Base-by-base conservation (phyloP, 2,113 vertebrate genomes). In the Calyptommatus sinebrachiatus region DNA sequence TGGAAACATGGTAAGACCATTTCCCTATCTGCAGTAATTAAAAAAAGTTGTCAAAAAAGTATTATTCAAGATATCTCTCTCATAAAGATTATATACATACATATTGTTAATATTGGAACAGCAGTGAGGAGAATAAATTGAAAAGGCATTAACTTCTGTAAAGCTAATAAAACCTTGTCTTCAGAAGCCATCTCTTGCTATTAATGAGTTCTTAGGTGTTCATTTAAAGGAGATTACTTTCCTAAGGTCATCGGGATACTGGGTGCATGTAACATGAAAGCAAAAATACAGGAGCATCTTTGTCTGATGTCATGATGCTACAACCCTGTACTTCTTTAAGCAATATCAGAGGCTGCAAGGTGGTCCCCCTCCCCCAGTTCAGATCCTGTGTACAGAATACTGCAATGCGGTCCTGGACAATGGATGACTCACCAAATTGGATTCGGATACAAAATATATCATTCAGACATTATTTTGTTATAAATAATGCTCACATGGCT, bases 151-250 rank as follows among this genome's bases (percentile, higher is more conserved):
- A 78, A 79, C 66, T 90, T 85, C 79, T 74, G 57, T 68, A 90
- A 90, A 93, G 62, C 73, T 84, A 91, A 92, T 88, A 89, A 91
- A 86, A 87, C 46, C 86, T 74, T 73, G n/a, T 80, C 26, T 57
- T 88, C 68, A 78, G 79, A 85, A 90, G 73, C 75, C 31, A 77
- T 82, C 86, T 83, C 81, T 68, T 82, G 80, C 61, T 76, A 80
- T 72, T 65, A 91, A 89, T 89, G 84, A 82, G 41, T 83, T 89
- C 88, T 85, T 80, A 68, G 45, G 74, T 81, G 88, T 87, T 62
- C 68, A 57, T 85, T 86, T 77, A 74, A 68, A 10, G 29, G 71
- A 82, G 81, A 83, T 90, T 90, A 77, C 76, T 86, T 80, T 88
- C 62, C 45, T 81, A 84, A 86, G 14, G 82, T 86, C 85, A 82